Base-by-base conservation (phyloP, 2,113 vertebrate species). In the Sinocyclocheilus anophthalmus region DNA sequence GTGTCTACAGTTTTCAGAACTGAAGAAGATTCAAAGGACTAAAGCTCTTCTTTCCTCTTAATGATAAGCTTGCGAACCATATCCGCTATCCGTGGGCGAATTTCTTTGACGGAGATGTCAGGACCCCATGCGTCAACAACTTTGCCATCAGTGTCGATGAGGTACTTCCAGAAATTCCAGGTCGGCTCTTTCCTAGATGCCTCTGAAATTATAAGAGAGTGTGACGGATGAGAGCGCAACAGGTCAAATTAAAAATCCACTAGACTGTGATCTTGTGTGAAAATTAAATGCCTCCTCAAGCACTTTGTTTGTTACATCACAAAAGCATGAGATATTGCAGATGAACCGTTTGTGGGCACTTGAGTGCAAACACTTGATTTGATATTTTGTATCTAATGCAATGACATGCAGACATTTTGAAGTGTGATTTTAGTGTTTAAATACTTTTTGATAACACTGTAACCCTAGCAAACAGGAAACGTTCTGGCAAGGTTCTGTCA, bases 111-210 rank as follows among this genome's bases (percentile, higher is more conserved):
- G 2, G 97, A 88, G 75, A 97, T 94, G 0, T 94, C 93, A 9
- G 97, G 97, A 70, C 97, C 97, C 98, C 98, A 99, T 0, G 94
- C 94, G 11, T 96, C 96, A 39, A 97, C 94, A 24, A 95, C 97
- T 76, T 96, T 96, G 3, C 98, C 98, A 48, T 96, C 94, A 0
- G 96, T 94, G 26, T 96, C 95, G 20, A 99, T 93, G 0, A 99
- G 94, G 85, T 97, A 99, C 91, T 99, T 99, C 97, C 97, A 99
- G 93, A 99, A 99, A 88, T 99, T 99, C 98, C 98, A 99, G 85
- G 97, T 95, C 22, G 98, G 98, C 88, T 99, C 97, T 89, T 97
- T 96, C 72, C 96, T 96, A 75, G 96, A 96, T 30, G 94, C 93
- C 22, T 97, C 98, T 99, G 94, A 42, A 70, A 84, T 42, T 82